phyloP scores from a whole-genome alignment of 2,113 vertebrate genomes.

The Prochilodus magdalenae region DNA sequence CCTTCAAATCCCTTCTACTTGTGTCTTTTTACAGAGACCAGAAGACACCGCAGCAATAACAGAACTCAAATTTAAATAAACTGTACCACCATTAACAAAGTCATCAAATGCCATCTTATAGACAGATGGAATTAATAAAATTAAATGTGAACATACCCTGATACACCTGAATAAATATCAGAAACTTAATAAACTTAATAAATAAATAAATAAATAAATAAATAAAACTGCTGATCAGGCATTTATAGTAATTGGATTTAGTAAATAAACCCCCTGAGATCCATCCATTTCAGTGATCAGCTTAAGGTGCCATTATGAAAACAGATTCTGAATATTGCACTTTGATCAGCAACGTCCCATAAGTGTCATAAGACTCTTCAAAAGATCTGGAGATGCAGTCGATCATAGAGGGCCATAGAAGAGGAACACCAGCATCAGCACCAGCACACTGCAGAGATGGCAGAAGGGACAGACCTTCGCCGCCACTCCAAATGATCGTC shows the following conservation, averaged over 20 bases:
- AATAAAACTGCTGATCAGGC: not conserved
- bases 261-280: not conserved
- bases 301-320: conserved; percentile 26
- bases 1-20: too few relatives aligned
- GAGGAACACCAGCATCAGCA: conserved; percentile 58
- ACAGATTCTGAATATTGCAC: conserved; percentile 37
- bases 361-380: not conserved
- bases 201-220: not conserved
- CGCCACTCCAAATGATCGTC: conserved; percentile 63
- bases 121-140: not conserved
- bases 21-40: too few relatives aligned
- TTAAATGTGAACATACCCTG: not conserved
- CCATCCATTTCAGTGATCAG: not conserved
- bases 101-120: not conserved
- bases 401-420: not conserved
- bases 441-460: conserved; percentile 68
- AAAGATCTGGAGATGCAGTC: not conserved
- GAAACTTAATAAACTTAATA: not conserved
- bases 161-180: not conserved
- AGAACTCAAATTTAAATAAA: not conserved
- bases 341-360: not conserved
- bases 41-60: not conserved
- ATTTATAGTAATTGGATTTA: not conserved
- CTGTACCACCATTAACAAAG: not conserved
- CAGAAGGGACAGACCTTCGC: conserved; percentile 61